phyloP scores from a whole-genome alignment of 2,888 invertebrate genomes.

The Cepaea hortensis region DNA sequence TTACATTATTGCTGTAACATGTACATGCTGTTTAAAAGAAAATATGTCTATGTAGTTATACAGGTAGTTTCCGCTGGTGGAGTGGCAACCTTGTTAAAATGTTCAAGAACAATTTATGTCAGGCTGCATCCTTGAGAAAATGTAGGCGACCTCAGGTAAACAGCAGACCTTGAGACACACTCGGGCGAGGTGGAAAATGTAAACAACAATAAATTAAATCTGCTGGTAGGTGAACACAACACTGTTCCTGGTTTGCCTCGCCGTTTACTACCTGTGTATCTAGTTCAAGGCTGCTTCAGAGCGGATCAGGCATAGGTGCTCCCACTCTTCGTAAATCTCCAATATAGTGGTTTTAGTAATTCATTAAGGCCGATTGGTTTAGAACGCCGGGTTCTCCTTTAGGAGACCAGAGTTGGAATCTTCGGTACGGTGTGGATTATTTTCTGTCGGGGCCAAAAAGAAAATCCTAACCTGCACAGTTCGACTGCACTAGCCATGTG shows the following conservation, averaged over 20 bases:
- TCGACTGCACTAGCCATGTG: too few species aligned
- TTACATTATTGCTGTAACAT: too few species aligned
- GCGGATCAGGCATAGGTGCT: not conserved
- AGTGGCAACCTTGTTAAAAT: too few species aligned
- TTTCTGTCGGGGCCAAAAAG: too few species aligned
- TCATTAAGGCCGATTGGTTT: too few species aligned
- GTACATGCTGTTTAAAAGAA: too few species aligned
- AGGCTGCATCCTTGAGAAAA: slow-evolving; percentile 8
- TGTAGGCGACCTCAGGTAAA: slow-evolving; percentile 11
- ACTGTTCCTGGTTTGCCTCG: not conserved
- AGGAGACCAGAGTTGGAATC: too few species aligned
- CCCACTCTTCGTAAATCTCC: not conserved
- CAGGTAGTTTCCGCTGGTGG: too few species aligned
- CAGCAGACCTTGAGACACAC: not conserved
- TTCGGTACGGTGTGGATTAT: too few species aligned
- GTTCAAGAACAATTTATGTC: slow-evolving; percentile 10
- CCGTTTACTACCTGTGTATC: not conserved
- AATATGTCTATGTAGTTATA: too few species aligned
- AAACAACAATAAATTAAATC: not conserved
- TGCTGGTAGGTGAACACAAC: not conserved
- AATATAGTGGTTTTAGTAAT: not conserved
- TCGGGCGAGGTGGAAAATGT: not conserved
- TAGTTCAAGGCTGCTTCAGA: not conserved
- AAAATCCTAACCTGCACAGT: too few species aligned
- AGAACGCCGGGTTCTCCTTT: too few species aligned